A percentile compares a stretch with the other conserved stretches of the same genome.
Conservation (phyloP, 2,797 vertebrate species). For the Periophthalmus magnuspinnatus region DNA sequence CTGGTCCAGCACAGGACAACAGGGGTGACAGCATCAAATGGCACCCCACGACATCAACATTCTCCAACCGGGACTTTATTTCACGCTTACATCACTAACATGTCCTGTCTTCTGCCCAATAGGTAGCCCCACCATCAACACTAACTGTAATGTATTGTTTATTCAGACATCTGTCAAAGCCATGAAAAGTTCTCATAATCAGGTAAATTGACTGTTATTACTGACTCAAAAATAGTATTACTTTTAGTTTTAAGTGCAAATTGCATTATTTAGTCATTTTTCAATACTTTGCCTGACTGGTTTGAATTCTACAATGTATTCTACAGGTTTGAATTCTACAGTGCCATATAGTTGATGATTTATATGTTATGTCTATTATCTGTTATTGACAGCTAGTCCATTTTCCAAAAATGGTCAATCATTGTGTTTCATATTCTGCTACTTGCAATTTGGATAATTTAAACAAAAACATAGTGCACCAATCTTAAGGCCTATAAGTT, state of each 20-base stretch:
- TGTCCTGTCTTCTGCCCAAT: background rate
- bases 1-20: constrained; percentile 54
- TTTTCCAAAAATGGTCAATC: background rate
- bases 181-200: background rate
- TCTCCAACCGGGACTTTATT: constrained; percentile 1
- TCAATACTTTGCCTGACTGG: background rate
- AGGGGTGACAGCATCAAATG: constrained; percentile 55
- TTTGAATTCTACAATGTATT: too few relatives aligned
- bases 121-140: background rate
- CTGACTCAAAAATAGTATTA: background rate
- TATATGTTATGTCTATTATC: too few relatives aligned
- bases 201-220: background rate
- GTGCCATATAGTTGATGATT: too few relatives aligned
- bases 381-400: too few relatives aligned
- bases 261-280: background rate
- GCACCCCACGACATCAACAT: constrained; percentile 44
- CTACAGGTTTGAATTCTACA: too few relatives aligned
- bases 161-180: background rate
- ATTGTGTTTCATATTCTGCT: background rate
- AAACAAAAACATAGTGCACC: background rate
- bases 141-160: background rate
- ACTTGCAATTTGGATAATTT: background rate
- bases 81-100: background rate
- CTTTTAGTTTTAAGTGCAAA: background rate
- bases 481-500: background rate